Evolutionary conservation across 1,140 invertebrate species (phyloP).

Genomic region (Melanaphis sacchari): DNA sequence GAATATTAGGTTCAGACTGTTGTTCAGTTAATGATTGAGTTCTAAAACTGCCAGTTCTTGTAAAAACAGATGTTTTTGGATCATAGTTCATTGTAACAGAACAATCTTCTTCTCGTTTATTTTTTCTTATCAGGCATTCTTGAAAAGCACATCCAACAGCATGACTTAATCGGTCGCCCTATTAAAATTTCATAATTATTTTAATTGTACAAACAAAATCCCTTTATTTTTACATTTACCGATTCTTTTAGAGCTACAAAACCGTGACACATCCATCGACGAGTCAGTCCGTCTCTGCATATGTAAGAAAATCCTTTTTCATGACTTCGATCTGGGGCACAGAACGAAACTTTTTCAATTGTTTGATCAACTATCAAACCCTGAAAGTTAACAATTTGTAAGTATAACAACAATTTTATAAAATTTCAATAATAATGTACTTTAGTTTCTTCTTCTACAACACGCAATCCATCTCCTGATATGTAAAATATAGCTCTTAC

Average conservation of each 20-base stretch:
- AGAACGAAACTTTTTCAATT: constrained; percentile 99
- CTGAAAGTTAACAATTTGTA: constrained; percentile 62
- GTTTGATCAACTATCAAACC: constrained; percentile 99
- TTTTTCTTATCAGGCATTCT: constrained; percentile 96
- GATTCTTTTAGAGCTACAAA: constrained; percentile 96
- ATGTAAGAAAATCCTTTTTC: constrained; percentile 97
- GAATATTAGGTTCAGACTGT: constrained; percentile 48
- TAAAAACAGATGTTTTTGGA: constrained; percentile 92
- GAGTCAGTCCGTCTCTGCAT: constrained; percentile 81
- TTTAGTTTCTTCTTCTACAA: constrained; percentile 98
- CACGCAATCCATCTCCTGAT: constrained; percentile 94
- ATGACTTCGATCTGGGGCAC: constrained; percentile 97
- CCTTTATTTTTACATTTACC: constrained; percentile 64
- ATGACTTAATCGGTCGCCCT: constrained; percentile 96
- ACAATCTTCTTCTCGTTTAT: constrained; percentile 95
- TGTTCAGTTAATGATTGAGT: constrained; percentile 83
- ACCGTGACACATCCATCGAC: constrained; percentile 99
- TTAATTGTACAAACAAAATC: not conserved
- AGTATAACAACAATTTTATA: constrained; percentile 13
- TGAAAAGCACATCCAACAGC: constrained; percentile 99
- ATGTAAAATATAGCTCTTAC: constrained; percentile 92
- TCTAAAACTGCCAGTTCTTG: constrained; percentile 89
- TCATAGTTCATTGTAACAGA: constrained; percentile 94
- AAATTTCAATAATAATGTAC: constrained; percentile 62
- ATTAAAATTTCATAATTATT: constrained; percentile 59